Percentiles rank a stretch among this genome's conserved stretches.
Evolutionary conservation across 2,113 vertebrate genomes (phyloP).

Genomic region (Neolamprologus caudopunctatus): DNA sequence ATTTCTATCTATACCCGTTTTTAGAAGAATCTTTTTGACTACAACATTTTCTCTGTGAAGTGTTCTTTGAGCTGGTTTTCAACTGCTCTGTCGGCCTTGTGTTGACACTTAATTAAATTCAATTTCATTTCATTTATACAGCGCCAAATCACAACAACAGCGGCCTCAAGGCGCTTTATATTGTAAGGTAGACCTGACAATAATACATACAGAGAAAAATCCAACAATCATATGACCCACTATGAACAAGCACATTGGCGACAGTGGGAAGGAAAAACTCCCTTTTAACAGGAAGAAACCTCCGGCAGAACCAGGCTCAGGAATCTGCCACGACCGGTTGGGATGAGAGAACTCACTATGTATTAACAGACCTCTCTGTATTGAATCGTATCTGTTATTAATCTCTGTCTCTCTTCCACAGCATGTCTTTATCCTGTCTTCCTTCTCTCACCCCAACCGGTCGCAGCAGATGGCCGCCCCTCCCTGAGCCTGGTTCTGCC

Average conservation of each 20-base stretch:
- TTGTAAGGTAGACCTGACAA: background rate
- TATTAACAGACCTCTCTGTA: too few relatives aligned
- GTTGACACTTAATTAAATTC: background rate
- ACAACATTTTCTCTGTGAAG: background rate
- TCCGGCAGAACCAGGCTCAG: background rate
- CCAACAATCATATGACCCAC: background rate
- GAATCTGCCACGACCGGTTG: rapidly evolving
- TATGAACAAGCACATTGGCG: background rate
- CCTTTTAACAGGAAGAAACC: background rate
- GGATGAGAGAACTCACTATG: too few relatives aligned
- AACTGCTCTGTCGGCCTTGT: background rate
- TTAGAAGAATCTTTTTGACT: background rate
- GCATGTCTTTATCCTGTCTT: too few relatives aligned
- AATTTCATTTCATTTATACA: background rate
- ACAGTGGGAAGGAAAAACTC: background rate
- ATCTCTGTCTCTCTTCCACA: too few relatives aligned
- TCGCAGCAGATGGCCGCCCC: too few relatives aligned
- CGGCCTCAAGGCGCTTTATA: background rate
- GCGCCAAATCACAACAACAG: background rate
- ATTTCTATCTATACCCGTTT: background rate
- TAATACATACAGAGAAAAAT: background rate
- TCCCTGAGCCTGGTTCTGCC: too few relatives aligned
- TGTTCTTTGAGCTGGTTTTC: background rate
- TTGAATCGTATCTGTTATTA: too few relatives aligned
- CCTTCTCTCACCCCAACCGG: too few relatives aligned